Evolutionary conservation across 1,140 invertebrate genomes (phyloP).

Genomic region (Drosophila kurseongensis): DNA sequence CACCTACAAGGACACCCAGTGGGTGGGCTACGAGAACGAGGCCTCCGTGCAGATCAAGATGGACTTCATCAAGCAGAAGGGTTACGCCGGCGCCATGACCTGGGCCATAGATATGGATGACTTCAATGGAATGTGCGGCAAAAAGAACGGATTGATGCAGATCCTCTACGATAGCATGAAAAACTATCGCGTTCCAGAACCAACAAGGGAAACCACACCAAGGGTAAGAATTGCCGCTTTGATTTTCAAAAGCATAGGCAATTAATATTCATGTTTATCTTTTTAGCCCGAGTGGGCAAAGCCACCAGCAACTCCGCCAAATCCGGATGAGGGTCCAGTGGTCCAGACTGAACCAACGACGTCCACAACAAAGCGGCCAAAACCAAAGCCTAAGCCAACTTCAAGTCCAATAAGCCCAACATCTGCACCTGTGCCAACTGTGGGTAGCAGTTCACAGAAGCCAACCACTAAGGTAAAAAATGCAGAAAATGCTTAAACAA

Average conservation of each 20-base stretch:
- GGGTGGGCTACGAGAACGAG: conserved; percentile 94
- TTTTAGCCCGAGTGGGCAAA: conserved; percentile 89
- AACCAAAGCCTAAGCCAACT: conserved; percentile 70
- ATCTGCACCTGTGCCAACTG: conserved; percentile 46
- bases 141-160: conserved; percentile 89
- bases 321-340: conserved; percentile 78
- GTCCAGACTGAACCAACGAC: conserved; percentile 46
- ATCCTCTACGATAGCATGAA: conserved; percentile 91
- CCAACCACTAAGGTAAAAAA: conserved; percentile 62
- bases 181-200: conserved; percentile 90
- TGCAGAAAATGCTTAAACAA: no score
- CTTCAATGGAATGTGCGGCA: conserved; percentile 91
- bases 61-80: conserved; percentile 92
- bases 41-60: conserved; percentile 92
- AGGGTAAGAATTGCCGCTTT: conserved; percentile 86
- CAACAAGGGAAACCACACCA: conserved; percentile 88
- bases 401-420: conserved; percentile 52
- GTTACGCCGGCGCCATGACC: conserved; percentile 94
- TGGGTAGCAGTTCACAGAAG: conserved; percentile 63
- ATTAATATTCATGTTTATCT: conserved; percentile 16
- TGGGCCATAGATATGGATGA: conserved; percentile 97
- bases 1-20: conserved; percentile 93
- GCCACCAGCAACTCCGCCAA: conserved; percentile 87
- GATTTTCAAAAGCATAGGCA: conserved; percentile 1
- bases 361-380: conserved; percentile 82